phyloP scores from a whole-genome alignment of 2,888 invertebrate species.

The Brenthis ino region DNA sequence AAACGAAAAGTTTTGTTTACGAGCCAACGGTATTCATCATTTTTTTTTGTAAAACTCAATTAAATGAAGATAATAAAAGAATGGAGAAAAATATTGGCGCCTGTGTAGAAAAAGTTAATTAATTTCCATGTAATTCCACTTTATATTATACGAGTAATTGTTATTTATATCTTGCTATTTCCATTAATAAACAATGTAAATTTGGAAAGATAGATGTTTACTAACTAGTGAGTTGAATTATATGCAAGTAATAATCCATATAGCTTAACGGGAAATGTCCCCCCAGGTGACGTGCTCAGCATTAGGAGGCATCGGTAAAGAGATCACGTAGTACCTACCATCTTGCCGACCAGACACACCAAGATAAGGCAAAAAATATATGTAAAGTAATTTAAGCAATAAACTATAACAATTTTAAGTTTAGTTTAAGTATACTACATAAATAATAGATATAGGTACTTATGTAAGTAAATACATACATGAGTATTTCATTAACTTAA shows the following conservation, averaged over 20 bases:
- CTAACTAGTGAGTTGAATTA: conserved; percentile 5
- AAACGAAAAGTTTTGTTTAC: conserved; percentile 30
- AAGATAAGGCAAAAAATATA: conserved; percentile 3
- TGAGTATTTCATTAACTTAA: too few species aligned
- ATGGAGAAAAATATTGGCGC: not conserved
- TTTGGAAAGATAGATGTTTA: not conserved
- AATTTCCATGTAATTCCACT: too few species aligned
- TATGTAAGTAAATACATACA: too few species aligned
- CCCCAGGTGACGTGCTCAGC: conserved; percentile 51
- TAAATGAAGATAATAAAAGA: conserved; percentile 1
- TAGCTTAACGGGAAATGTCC: conserved; percentile 29
- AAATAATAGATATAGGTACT: too few species aligned
- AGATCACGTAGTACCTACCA: conserved; percentile 61
- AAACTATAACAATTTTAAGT: not conserved
- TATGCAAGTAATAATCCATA: conserved; percentile 29
- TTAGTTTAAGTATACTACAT: too few species aligned
- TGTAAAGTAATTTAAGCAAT: not conserved
- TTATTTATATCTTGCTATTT: too few species aligned
- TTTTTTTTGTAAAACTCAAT: conserved; percentile 3
- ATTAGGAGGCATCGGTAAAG: conserved; percentile 56
- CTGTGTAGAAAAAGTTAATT: too few species aligned
- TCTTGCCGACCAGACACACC: conserved; percentile 43
- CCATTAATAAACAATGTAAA: not conserved
- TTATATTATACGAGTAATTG: too few species aligned
- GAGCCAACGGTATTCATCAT: conserved; percentile 5